Evolutionary conservation across 1,140 invertebrate genomes (phyloP).

Genomic region (Drosophila bipectinata): DNA sequence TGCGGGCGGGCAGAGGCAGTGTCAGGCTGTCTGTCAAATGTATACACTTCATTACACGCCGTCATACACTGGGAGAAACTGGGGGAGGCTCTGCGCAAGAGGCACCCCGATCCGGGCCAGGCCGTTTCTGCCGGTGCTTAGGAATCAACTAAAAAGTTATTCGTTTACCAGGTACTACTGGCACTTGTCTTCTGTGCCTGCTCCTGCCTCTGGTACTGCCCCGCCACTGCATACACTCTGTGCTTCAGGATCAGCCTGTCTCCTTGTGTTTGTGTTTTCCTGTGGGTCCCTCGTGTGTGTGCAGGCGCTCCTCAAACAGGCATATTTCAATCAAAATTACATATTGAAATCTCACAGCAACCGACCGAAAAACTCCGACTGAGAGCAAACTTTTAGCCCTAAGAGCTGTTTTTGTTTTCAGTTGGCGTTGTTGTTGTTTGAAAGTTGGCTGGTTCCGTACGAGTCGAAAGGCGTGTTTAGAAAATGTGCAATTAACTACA

Average conservation of each 20-base stretch:
- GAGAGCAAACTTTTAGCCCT: slow-evolving; percentile 42
- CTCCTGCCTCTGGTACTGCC: neutral
- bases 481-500: slow-evolving; percentile 79
- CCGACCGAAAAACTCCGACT: slow-evolving; percentile 46
- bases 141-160: slow-evolving; percentile 59
- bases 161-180: slow-evolving; percentile 51
- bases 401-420: slow-evolving; percentile 38
- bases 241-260: slow-evolving; percentile 21
- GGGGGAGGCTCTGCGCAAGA: neutral
- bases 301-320: slow-evolving; percentile 63
- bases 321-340: slow-evolving; percentile 81
- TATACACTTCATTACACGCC: slow-evolving; percentile 69
- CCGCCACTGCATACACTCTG: neutral
- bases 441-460: slow-evolving; percentile 25
- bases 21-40: slow-evolving; percentile 70
- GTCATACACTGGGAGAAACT: slow-evolving; percentile 42
- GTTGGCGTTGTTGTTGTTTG: slow-evolving; percentile 47
- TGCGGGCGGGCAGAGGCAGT: slow-evolving; percentile 26
- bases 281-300: slow-evolving; percentile 10
- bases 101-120: neutral
- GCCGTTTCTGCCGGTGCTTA: slow-evolving; percentile 30
- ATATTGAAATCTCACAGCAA: slow-evolving; percentile 63
- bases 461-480: slow-evolving; percentile 51
- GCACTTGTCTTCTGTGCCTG: slow-evolving; percentile 29
- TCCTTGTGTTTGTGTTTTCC: slow-evolving; percentile 30